Evolutionary conservation across 2,113 vertebrate genomes (phyloP), one percentile per base, ranked within the genome.

Genomic region (Ammodytes marinus): DNA sequence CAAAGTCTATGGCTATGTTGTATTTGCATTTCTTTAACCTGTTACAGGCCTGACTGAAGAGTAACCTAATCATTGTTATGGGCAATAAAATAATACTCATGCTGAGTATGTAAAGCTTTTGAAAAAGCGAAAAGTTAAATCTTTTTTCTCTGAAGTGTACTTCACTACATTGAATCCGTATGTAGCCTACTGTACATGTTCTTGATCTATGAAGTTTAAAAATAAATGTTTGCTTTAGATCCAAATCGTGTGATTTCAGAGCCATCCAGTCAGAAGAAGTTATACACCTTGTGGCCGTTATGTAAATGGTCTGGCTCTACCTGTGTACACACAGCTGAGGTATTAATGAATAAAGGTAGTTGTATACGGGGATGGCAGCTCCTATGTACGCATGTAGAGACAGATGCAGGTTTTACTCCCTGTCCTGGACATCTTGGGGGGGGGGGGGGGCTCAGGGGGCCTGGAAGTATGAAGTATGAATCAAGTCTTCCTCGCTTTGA

Each of bases 391-490:
- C 45, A 45, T 11, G 59, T 17, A 49, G 46, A 37, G 46, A 37
- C 71, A 55, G 63, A 69, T 9, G 52, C 10, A 6, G 0, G 5
- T 45, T 15, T 15, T 17, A 1, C 9, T 50, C 58, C 71, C 57
- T 1, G 0, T 53, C 71, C 57, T 1, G 0, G 52, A 65, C 80
- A 90, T 88, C 80, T 88, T 74, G 14, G 6, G 4, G 12, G 13
- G 12, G 12, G 13, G 12, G 19, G 40, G 27, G 27, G 19, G 40
- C 66, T 47, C 37, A 7, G 0, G 40, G 74, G 60, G 58, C 68
- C 17, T 6, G n/a, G 14, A 40, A 2, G 50, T 10, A 12, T 49
- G 65, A 79, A 61, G n/a, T n/a, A 1, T 27, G 27, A 27, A 79
- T 63, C 40, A n/a, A 65, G 59, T 81, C 57, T 4, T 71, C 58